A percentile compares a stretch with the other conserved stretches of the same genome.
Conservation (phyloP, 2,797 vertebrate genomes). For the Muscicapa comitata region DNA sequence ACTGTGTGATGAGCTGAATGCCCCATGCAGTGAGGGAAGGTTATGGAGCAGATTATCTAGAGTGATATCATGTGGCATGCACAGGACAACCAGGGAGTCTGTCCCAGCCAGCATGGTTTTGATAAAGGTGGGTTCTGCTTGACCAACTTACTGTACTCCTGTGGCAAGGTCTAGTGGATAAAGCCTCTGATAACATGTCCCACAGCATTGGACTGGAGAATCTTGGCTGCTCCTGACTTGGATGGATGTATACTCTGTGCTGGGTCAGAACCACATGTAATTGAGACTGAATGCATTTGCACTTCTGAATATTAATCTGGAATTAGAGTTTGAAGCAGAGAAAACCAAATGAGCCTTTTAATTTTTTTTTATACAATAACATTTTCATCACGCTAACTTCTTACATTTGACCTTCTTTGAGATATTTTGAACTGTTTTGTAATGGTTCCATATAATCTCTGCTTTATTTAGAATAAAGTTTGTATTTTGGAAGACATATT, state of each 20-base stretch:
- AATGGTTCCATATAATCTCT: background rate
- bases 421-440: background rate
- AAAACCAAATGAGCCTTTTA: background rate
- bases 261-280: background rate
- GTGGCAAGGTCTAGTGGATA: background rate
- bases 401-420: background rate
- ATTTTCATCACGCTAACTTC: background rate
- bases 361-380: background rate
- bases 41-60: background rate
- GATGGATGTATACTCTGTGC: accelerated
- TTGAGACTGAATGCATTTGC: background rate
- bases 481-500: background rate
- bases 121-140: background rate
- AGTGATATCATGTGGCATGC: background rate
- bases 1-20: background rate
- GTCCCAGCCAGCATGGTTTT: background rate
- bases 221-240: background rate
- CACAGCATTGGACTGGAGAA: background rate
- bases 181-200: background rate
- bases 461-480: background rate
- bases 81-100: background rate
- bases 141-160: background rate
- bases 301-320: background rate
- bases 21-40: background rate
- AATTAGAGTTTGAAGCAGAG: background rate